Percentiles rank a stretch among this genome's conserved stretches.
Evolutionary conservation across 64 coral and sea anemone genomes (phyloP).

Genomic region (Trachythela sp.): DNA sequence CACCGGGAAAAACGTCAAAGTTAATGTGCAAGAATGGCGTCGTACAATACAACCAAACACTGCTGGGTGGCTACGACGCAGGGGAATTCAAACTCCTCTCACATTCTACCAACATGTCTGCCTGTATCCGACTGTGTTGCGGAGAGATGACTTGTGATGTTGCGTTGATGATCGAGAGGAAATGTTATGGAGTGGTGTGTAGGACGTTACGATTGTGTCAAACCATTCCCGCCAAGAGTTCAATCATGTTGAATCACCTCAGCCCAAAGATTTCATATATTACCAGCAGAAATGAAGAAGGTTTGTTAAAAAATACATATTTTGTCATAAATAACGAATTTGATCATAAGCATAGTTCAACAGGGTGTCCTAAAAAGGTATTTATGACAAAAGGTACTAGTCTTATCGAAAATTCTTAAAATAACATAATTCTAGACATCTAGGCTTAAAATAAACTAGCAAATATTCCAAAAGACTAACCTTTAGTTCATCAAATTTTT

Average conservation of each 20-base stretch:
- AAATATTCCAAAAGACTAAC: no score
- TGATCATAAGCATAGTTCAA: no score
- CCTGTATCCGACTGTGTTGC: constrained; percentile 92
- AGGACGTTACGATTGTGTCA: constrained; percentile 64
- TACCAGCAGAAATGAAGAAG: constrained; percentile 93
- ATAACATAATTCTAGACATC: no score
- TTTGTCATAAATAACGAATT: no score
- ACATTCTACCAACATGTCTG: constrained; percentile 70
- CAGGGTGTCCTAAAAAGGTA: no score
- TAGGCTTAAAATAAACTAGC: no score
- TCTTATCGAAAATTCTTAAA: no score
- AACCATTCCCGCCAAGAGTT: constrained; percentile 72
- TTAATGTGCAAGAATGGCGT: constrained; percentile 91
- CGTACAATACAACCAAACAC: constrained; percentile 68
- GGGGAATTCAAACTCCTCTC: constrained; percentile 79
- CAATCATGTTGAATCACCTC: constrained; percentile 61
- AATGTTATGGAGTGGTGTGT: constrained; percentile 85
- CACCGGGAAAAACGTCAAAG: constrained; percentile 46
- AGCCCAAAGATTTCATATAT: constrained; percentile 84
- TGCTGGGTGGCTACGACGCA: constrained; percentile 85
- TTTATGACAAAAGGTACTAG: no score
- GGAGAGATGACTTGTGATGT: constrained; percentile 83
- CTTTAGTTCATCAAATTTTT: no score
- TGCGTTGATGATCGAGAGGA: constrained; percentile 92
- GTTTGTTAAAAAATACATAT: constrained; percentile 36